These are phyloP conservation scores for Syngnathus scovelli DNA, from an alignment of 2,113 vertebrate species.

Conservation along the genomic window DNA sequence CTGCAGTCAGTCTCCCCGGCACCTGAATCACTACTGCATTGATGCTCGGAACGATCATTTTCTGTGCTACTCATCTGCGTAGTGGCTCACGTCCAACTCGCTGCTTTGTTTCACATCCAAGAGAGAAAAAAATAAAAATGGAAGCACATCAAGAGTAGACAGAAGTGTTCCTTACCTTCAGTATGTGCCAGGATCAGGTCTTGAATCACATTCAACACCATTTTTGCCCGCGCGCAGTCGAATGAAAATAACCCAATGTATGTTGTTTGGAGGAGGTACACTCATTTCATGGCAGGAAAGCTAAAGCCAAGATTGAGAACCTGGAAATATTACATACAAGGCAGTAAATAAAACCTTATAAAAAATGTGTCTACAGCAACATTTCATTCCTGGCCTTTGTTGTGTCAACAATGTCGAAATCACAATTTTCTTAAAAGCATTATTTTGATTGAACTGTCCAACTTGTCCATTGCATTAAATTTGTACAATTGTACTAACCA, in stretches of 20 bases:
- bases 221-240: slow-evolving; percentile 40
- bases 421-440: background rate
- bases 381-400: background rate
- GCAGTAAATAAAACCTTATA: background rate
- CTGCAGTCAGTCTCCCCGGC: slow-evolving; percentile 36
- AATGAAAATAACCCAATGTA: slow-evolving; percentile 57
- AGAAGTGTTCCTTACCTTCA: slow-evolving; percentile 44
- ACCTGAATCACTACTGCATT: slow-evolving; percentile 55
- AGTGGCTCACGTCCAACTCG: slow-evolving; percentile 57
- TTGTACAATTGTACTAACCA: background rate
- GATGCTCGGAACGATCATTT: slow-evolving; percentile 57
- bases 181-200: slow-evolving; percentile 44
- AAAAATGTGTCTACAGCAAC: background rate
- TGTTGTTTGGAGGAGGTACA: slow-evolving; percentile 44
- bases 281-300: slow-evolving; percentile 40
- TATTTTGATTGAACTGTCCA: background rate
- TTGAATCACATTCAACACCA: slow-evolving; percentile 47
- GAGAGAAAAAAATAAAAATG: slow-evolving; percentile 35
- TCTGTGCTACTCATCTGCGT: slow-evolving; percentile 56
- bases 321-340: slow-evolving; percentile 10
- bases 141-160: slow-evolving; percentile 52
- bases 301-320: slow-evolving; percentile 38
- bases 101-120: slow-evolving; percentile 62
- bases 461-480: background rate
- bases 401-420: background rate